Conservation (phyloP, 2,888 invertebrate species). For the Trichopria drosophilae region DNA sequence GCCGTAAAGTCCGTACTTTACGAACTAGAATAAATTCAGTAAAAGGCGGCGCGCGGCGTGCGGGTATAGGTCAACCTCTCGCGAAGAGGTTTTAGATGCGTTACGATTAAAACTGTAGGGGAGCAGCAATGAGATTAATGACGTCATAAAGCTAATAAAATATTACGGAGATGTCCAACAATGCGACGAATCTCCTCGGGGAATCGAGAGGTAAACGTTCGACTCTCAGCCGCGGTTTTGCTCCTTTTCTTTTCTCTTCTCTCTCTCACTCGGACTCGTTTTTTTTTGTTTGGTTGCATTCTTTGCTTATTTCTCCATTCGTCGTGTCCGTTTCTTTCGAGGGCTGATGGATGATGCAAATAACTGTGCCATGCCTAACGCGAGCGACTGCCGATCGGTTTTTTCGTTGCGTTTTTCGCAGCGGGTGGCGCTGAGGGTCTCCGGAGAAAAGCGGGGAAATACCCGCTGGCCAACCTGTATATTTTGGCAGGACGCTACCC, state of each 20-base stretch:
- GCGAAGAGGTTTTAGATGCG: constrained; percentile 36
- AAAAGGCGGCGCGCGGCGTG: constrained; percentile 31
- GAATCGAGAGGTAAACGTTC: constrained; percentile 37
- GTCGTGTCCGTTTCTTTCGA: constrained; percentile 20
- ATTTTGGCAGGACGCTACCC: no score
- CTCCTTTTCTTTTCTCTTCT: constrained; percentile 12
- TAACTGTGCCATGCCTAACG: constrained; percentile 49
- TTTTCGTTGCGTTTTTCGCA: constrained; percentile 49
- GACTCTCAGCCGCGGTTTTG: constrained; percentile 10
- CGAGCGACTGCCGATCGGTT: constrained; percentile 43
- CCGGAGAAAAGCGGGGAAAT: no score
- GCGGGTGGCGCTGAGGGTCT: no score
- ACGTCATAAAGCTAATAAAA: constrained; percentile 59
- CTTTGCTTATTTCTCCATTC: constrained; percentile 23
- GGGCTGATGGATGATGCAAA: constrained; percentile 56
- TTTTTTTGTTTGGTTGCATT: constrained; percentile 19
- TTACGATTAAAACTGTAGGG: constrained; percentile 54
- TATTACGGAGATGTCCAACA: constrained; percentile 52
- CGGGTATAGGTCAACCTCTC: constrained; percentile 41
- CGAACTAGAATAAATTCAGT: constrained; percentile 42
- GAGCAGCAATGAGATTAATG: constrained; percentile 57
- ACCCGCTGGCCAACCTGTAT: no score
- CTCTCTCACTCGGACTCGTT: constrained; percentile 24
- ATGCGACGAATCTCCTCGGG: constrained; percentile 50
- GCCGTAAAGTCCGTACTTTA: constrained; percentile 49